Percentiles rank a stretch among this genome's conserved stretches.
Evolutionary conservation across 2,797 vertebrate species (phyloP).

Genomic region (Numenius phaeopus): DNA sequence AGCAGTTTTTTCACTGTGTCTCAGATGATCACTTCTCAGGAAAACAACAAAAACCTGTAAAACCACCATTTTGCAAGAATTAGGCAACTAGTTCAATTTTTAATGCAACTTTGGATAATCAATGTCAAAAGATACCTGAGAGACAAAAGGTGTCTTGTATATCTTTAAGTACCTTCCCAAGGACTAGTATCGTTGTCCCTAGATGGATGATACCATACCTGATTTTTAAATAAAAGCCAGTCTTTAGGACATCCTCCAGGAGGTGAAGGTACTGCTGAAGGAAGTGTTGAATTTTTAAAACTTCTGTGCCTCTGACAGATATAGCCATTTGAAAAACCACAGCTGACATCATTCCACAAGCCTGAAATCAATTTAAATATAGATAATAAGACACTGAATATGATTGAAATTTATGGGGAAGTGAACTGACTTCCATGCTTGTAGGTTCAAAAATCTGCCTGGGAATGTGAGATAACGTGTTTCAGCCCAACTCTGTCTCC

Average conservation of each 20-base stretch:
- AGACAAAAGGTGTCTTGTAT: background rate
- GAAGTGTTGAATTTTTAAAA: slow-evolving; percentile 81
- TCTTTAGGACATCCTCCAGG: slow-evolving; percentile 87
- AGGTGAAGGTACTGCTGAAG: slow-evolving; percentile 66
- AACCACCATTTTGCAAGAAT: background rate
- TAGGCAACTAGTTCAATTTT: background rate
- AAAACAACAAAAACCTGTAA: background rate
- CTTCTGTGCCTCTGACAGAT: slow-evolving; percentile 87
- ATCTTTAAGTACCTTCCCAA: background rate
- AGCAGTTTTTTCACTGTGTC: background rate
- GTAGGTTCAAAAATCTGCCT: background rate
- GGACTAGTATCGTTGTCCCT: background rate
- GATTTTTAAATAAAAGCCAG: slow-evolving; percentile 86
- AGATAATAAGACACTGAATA: background rate
- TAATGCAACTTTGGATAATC: background rate
- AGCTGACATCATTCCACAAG: slow-evolving; percentile 94
- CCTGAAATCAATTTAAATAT: slow-evolving; percentile 62
- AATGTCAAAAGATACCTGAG: background rate
- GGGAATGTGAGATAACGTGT: background rate
- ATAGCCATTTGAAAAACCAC: slow-evolving; percentile 84
- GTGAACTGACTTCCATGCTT: background rate
- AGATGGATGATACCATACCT: slow-evolving; percentile 75
- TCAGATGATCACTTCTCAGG: background rate
- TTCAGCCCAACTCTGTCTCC: background rate
- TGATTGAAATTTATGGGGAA: background rate